phyloP scores from a whole-genome alignment of 2,113 vertebrate species.

The Butorides virescens region DNA sequence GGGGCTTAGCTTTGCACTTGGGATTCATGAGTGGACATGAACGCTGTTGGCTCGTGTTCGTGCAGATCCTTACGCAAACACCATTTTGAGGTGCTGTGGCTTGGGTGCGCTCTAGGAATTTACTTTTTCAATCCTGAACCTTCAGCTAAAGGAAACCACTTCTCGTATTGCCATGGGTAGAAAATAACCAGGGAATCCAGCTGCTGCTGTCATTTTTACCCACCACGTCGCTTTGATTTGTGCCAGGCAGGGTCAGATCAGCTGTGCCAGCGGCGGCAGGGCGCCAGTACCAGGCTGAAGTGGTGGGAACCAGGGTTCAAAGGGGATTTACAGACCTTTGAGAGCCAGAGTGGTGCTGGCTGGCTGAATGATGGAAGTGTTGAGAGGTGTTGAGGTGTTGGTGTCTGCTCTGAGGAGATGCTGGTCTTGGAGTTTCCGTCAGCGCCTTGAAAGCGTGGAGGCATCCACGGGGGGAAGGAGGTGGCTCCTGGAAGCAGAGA shows the following conservation, averaged over 20 bases:
- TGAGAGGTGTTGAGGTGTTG: rapidly evolving
- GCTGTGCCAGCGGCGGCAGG: not conserved
- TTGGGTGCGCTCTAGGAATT: not conserved
- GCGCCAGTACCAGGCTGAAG: not conserved
- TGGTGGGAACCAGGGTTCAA: not conserved
- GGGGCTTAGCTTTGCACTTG: not conserved
- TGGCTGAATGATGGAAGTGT: not conserved
- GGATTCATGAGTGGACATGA: not conserved
- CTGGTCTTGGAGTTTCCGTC: not conserved
- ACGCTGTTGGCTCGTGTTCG: not conserved
- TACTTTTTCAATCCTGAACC: not conserved
- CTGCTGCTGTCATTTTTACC: not conserved
- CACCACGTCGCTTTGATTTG: rapidly evolving
- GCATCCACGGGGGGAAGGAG: not conserved
- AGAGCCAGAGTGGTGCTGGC: not conserved
- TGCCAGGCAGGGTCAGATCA: not conserved
- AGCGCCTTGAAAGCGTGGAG: rapidly evolving
- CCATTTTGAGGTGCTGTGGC: not conserved
- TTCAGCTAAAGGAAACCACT: not conserved
- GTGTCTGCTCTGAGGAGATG: not conserved
- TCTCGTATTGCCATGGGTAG: not conserved
- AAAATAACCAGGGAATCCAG: not conserved
- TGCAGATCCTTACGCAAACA: not conserved
- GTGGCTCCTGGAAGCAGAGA: not conserved
- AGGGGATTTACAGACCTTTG: not conserved